Evolutionary conservation across 2,113 vertebrate genomes (phyloP).

Genomic region (Stegostoma tigrinum): DNA sequence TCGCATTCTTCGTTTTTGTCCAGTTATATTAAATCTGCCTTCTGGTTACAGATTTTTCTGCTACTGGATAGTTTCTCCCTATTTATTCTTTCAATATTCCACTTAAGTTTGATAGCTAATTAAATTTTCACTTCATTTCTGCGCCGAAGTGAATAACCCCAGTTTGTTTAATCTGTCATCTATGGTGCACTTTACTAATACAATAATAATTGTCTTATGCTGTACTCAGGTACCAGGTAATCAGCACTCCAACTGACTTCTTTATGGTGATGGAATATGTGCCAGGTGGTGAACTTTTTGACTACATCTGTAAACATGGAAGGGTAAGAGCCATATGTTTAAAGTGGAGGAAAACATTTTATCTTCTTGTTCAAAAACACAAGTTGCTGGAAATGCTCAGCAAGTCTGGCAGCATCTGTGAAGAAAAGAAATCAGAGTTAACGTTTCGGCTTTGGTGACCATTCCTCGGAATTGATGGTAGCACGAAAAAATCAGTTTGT

Average conservation of each 20-base stretch:
- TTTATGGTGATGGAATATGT: slow-evolving; percentile 99
- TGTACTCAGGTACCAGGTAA: slow-evolving; percentile 87
- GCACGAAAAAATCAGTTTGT: too few relatives aligned
- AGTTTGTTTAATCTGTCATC: not conserved
- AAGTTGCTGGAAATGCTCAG: too few relatives aligned
- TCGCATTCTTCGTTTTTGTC: not conserved
- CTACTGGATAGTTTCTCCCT: not conserved
- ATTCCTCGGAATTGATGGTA: too few relatives aligned
- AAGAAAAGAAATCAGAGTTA: too few relatives aligned
- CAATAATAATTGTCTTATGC: not conserved
- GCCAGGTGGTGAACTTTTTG: slow-evolving; percentile 91
- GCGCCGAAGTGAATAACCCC: not conserved
- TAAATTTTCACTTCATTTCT: not conserved
- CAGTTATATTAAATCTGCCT: not conserved
- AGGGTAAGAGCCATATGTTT: slow-evolving; percentile 65
- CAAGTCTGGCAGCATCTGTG: too few relatives aligned
- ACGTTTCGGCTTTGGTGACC: too few relatives aligned
- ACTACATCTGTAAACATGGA: slow-evolving; percentile 98
- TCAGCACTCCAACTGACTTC: slow-evolving; percentile 96
- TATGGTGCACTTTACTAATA: not conserved
- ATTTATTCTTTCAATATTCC: not conserved
- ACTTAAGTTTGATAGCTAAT: not conserved
- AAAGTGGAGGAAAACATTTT: too few relatives aligned
- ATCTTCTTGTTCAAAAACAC: too few relatives aligned
- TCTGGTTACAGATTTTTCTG: not conserved